Conservation (phyloP, 35 echinoderm and acorn worm species). For the Heliocidaris tuberculata region DNA sequence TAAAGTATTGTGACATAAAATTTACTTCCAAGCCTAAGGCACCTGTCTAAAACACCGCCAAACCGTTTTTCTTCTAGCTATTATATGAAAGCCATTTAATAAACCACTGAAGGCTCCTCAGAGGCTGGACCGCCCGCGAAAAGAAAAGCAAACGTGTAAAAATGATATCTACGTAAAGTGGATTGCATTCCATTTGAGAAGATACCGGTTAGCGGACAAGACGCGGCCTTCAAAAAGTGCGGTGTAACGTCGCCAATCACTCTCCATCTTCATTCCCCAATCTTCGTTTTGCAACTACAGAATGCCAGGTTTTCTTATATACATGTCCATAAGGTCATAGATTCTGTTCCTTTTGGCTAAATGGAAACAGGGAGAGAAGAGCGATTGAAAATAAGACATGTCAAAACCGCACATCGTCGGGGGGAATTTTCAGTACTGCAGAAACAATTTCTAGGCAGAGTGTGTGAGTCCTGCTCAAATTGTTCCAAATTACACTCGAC, state of each 20-base stretch:
- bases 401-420: neutral
- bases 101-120: neutral
- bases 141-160: neutral
- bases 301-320: neutral
- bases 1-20: too few relatives aligned
- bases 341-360: neutral
- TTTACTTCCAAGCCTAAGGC: too few relatives aligned
- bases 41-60: neutral
- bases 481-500: constrained; percentile 38
- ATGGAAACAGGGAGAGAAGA: neutral
- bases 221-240: constrained; percentile 42
- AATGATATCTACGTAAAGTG: neutral
- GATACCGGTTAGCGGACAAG: neutral
- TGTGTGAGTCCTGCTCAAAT: constrained; percentile 26
- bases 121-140: too few relatives aligned
- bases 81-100: neutral
- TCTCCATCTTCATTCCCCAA: constrained; percentile 28
- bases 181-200: neutral
- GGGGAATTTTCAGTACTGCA: neutral
- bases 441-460: neutral
- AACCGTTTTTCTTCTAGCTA: neutral
- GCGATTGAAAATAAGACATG: neutral
- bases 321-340: neutral
- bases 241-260: neutral
- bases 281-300: neutral